phyloP scores from a whole-genome alignment of 2,113 vertebrate species.

The Varanus komodoensis region DNA sequence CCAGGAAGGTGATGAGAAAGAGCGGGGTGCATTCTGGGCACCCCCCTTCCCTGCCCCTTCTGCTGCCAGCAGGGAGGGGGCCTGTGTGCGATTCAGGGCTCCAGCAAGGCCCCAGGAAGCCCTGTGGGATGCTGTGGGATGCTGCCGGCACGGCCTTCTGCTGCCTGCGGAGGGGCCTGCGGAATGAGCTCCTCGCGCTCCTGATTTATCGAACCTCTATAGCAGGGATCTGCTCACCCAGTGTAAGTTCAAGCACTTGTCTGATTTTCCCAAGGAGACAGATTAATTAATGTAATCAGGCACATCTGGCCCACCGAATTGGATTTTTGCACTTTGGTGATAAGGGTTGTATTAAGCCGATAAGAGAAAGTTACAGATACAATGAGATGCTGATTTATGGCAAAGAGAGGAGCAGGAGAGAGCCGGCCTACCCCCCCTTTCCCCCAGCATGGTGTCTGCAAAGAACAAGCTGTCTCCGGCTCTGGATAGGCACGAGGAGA shows the following conservation, averaged over 20 bases:
- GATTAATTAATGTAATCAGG: conserved; percentile 65
- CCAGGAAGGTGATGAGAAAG: too few species aligned
- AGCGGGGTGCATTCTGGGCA: too few species aligned
- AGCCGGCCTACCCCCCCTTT: conserved; percentile 27
- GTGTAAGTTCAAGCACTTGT: conserved; percentile 12
- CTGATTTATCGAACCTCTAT: conserved; percentile 6
- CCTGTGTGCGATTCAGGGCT: neutral
- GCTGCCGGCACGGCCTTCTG: neutral
- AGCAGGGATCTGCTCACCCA: neutral
- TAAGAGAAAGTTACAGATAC: conserved; percentile 56
- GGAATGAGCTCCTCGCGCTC: neutral
- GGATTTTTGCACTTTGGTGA: conserved; percentile 63
- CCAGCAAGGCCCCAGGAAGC: neutral
- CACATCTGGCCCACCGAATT: conserved; percentile 54
- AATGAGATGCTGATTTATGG: conserved; percentile 70
- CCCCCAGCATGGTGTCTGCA: conserved; percentile 4
- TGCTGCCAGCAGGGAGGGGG: neutral
- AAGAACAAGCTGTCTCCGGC: neutral
- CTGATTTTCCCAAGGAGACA: conserved; percentile 55
- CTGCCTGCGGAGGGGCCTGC: neutral
- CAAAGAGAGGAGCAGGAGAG: conserved; percentile 38
- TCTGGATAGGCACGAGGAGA: neutral
- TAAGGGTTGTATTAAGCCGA: conserved; percentile 62
- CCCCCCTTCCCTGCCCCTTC: too few species aligned
- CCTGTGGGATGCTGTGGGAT: neutral